Conservation (phyloP, 2,888 invertebrate species). For the Himalopsyche kuldschensis region DNA sequence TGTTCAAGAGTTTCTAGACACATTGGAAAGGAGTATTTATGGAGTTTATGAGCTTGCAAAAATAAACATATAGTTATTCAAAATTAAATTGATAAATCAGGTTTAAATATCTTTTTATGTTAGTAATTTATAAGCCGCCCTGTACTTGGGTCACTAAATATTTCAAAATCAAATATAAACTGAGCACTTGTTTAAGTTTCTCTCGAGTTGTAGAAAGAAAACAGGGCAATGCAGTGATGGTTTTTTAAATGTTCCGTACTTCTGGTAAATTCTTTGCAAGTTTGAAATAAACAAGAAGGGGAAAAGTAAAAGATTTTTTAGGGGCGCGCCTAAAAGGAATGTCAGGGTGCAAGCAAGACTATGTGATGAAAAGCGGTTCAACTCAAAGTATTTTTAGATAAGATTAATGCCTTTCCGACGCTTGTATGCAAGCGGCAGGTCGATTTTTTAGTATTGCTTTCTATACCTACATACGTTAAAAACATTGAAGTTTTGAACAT, state of each 20-base stretch:
- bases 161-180: too few relatives aligned
- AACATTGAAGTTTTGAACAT: not conserved
- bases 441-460: not conserved
- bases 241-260: not conserved
- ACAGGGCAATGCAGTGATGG: not conserved
- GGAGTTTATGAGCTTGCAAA: too few relatives aligned
- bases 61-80: too few relatives aligned
- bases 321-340: not conserved
- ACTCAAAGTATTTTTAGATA: constrained; percentile 11
- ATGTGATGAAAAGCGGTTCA: not conserved
- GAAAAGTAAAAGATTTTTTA: not conserved
- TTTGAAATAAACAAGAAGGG: not conserved
- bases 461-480: not conserved
- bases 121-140: too few relatives aligned
- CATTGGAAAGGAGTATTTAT: too few relatives aligned
- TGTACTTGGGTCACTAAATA: too few relatives aligned
- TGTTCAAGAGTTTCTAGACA: too few relatives aligned
- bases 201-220: not conserved
- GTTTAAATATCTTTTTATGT: too few relatives aligned
- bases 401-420: constrained; percentile 24
- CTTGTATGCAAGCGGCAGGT: constrained; percentile 13
- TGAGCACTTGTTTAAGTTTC: not conserved
- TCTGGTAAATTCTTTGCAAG: not conserved
- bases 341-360: not conserved
- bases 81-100: too few relatives aligned